phyloP scores from a whole-genome alignment of 2,113 vertebrate species.

The Caranx ignobilis region DNA sequence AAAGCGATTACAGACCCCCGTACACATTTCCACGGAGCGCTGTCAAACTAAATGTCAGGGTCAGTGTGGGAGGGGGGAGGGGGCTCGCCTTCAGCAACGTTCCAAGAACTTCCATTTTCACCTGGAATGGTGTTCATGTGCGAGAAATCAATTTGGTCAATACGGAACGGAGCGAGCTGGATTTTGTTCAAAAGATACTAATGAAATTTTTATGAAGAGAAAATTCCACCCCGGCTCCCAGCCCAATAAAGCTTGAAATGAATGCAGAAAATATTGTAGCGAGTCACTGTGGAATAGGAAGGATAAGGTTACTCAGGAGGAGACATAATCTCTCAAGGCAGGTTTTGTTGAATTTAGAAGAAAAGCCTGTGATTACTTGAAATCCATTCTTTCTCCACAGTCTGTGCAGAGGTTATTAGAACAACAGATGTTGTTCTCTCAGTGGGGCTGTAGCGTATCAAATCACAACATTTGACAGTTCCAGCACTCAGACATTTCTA shows the following conservation, averaged over 20 bases:
- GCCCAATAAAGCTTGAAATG: slow-evolving; percentile 63
- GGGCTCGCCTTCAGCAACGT: slow-evolving; percentile 27
- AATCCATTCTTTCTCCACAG: slow-evolving; percentile 52
- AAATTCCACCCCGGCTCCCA: slow-evolving; percentile 61
- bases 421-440: slow-evolving; percentile 59
- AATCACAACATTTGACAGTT: slow-evolving; percentile 53
- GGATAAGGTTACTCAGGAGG: slow-evolving; percentile 68
- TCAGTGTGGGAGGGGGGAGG: slow-evolving; percentile 15
- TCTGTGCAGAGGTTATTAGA: slow-evolving; percentile 65
- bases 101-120: slow-evolving; percentile 61
- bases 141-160: slow-evolving; percentile 70
- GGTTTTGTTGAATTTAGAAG: slow-evolving; percentile 67
- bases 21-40: slow-evolving; percentile 24
- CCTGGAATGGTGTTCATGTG: slow-evolving; percentile 58
- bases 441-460: slow-evolving; percentile 55
- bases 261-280: slow-evolving; percentile 57
- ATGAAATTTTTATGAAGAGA: slow-evolving; percentile 76
- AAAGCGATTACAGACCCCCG: slow-evolving; percentile 41
- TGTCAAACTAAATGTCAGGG: slow-evolving; percentile 72
- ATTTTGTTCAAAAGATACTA: slow-evolving; percentile 67
- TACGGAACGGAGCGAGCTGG: slow-evolving; percentile 48
- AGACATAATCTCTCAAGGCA: slow-evolving; percentile 60
- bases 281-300: slow-evolving; percentile 61
- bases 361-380: slow-evolving; percentile 65
- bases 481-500: slow-evolving; percentile 54